A percentile compares a stretch with the other conserved stretches of the same genome.
phyloP scores from a whole-genome alignment of 2,888 invertebrate genomes.

The Cancer borealis region DNA sequence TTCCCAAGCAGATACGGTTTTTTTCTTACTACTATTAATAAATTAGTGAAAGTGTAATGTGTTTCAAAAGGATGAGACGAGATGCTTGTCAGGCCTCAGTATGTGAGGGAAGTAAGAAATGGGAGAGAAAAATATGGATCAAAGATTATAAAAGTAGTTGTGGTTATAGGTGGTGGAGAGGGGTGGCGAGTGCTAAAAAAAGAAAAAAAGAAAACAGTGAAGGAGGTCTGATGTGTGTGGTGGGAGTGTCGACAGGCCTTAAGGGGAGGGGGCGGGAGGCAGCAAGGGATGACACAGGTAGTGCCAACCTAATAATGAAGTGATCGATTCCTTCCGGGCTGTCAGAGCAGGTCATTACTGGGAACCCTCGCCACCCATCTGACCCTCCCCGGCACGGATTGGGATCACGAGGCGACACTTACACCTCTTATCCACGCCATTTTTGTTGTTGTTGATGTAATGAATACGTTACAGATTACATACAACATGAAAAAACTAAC shows the following conservation, averaged over 20 bases:
- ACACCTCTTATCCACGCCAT: not conserved
- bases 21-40: too few relatives aligned
- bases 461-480: not conserved
- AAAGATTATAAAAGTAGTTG: not conserved
- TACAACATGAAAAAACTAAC: not conserved
- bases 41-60: not conserved
- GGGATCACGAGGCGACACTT: not conserved
- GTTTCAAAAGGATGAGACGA: not conserved
- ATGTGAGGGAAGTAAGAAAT: not conserved
- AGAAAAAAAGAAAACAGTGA: not conserved
- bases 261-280: not conserved
- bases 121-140: not conserved
- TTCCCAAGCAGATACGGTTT: too few relatives aligned
- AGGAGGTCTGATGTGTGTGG: not conserved
- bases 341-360: not conserved
- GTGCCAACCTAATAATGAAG: not conserved
- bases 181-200: not conserved
- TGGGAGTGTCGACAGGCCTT: not conserved
- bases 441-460: not conserved
- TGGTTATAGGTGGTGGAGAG: not conserved
- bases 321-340: constrained; percentile 10
- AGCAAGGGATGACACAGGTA: not conserved
- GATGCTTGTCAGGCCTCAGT: not conserved
- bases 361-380: not conserved
- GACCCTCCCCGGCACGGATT: not conserved